These are phyloP conservation scores for Acrocephalus kingi DNA, from an alignment of 2,113 vertebrate species.

Conservation along the genomic window DNA sequence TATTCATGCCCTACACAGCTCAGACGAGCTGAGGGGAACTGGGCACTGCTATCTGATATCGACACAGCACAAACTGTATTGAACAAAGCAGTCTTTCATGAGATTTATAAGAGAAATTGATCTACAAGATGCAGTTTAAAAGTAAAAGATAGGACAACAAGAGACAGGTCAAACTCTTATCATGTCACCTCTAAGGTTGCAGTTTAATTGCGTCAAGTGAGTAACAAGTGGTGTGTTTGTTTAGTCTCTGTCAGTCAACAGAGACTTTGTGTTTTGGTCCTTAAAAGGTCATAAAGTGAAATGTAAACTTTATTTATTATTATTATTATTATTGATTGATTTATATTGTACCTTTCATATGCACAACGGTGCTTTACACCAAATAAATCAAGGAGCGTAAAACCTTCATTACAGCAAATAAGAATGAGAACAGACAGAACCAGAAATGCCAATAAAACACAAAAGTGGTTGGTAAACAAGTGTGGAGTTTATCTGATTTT, in stretches of 20 bases:
- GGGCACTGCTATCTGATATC: neutral
- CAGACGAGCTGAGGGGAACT: neutral
- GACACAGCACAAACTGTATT: neutral
- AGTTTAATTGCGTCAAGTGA: conserved; percentile 17
- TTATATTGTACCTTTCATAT: neutral
- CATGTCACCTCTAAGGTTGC: neutral
- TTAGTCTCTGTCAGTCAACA: neutral
- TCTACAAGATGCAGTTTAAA: conserved; percentile 34
- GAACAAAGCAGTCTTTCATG: neutral
- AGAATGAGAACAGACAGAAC: conserved; percentile 12
- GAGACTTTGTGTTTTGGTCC: neutral
- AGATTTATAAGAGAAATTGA: conserved; percentile 47
- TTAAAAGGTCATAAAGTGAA: neutral
- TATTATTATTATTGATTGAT: conserved; percentile 18
- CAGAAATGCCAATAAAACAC: conserved; percentile 10
- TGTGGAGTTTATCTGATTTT: neutral
- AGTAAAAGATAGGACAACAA: conserved; percentile 18
- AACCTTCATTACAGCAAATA: conserved; percentile 27
- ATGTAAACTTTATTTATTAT: conserved; percentile 11
- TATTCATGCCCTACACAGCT: neutral
- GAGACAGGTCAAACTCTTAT: conserved; percentile 3
- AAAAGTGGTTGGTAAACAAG: neutral
- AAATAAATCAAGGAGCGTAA: conserved; percentile 51
- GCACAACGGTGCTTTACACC: neutral
- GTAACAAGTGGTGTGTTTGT: neutral